These are phyloP conservation scores for Brachycybe producta DNA, from an alignment of 2,888 invertebrate species.

Conservation along the genomic window DNA sequence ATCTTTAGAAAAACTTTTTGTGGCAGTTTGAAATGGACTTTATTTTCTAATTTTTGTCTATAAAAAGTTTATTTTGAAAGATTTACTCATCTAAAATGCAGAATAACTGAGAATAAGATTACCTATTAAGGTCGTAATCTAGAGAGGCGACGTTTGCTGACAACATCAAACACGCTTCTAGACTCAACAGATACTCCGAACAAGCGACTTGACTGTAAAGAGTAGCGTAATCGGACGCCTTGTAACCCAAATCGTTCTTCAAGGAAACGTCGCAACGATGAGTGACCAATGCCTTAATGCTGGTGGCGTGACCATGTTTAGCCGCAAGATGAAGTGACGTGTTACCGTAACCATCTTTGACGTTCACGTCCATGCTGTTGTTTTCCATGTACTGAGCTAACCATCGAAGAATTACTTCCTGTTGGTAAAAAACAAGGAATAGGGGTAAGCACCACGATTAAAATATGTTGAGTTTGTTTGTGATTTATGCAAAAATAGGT, in stretches of 20 bases:
- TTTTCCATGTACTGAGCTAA: constrained; percentile 23
- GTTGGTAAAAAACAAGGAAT: background rate
- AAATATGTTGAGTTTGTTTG: no score
- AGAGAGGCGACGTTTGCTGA: constrained; percentile 26
- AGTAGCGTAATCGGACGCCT: constrained; percentile 28
- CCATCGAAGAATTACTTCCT: constrained; percentile 25
- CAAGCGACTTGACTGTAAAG: constrained; percentile 26
- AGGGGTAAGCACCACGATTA: no score
- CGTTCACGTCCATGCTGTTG: constrained; percentile 26
- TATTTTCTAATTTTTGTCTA: no score
- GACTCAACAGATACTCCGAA: constrained; percentile 28
- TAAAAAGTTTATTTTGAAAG: no score
- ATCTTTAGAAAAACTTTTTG: no score
- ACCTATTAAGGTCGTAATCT: constrained; percentile 23
- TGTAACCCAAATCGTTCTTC: constrained; percentile 29
- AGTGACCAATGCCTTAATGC: constrained; percentile 22
- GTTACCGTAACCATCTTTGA: constrained; percentile 29
- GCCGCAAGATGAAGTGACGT: constrained; percentile 32
- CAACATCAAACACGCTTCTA: constrained; percentile 28
- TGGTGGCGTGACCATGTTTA: constrained; percentile 28
- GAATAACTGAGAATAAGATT: constrained; percentile 13
- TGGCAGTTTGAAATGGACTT: no score
- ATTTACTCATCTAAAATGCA: no score
- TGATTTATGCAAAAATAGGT: no score
- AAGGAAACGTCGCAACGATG: constrained; percentile 22